Percentiles rank a stretch among this genome's conserved stretches.
phyloP scores from a whole-genome alignment of 2,797 vertebrate genomes.

The Acridotheres tristis region DNA sequence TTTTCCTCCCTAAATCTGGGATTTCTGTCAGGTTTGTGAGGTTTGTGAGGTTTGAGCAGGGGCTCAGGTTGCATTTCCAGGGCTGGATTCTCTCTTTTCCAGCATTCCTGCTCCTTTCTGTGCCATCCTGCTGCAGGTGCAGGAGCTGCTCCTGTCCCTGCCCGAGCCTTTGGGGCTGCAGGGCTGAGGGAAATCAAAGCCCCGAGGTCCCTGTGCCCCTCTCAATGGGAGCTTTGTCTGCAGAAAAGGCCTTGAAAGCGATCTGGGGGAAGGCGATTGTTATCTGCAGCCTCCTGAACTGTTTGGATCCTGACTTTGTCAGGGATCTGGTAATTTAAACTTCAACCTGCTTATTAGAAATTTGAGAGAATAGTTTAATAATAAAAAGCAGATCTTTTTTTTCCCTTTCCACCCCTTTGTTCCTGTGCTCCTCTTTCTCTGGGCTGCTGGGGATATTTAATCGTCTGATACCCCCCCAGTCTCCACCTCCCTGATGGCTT shows the following conservation, averaged over 20 bases:
- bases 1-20: not conserved
- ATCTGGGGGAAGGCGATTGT: constrained; percentile 82
- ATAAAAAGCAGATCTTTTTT: constrained; percentile 50
- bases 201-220: constrained; percentile 52
- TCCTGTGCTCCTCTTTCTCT: constrained; percentile 18
- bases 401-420: not conserved
- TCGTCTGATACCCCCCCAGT: not conserved
- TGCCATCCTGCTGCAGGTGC: not conserved
- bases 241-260: constrained; percentile 82
- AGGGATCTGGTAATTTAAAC: constrained; percentile 83
- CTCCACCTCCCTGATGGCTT: not conserved
- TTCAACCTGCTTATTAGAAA: constrained; percentile 82
- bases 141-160: constrained; percentile 12
- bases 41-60: too few species aligned
- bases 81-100: accelerated
- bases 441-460: constrained; percentile 27
- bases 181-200: constrained; percentile 80
- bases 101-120: accelerated
- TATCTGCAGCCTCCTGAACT: constrained; percentile 80
- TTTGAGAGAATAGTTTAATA: constrained; percentile 73
- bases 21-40: too few species aligned
- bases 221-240: constrained; percentile 88
- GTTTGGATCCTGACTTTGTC: constrained; percentile 74
- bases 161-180: not conserved
- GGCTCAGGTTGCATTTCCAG: not conserved